Conservation (phyloP, 1,140 invertebrate genomes). For the Papilio glaucus region DNA sequence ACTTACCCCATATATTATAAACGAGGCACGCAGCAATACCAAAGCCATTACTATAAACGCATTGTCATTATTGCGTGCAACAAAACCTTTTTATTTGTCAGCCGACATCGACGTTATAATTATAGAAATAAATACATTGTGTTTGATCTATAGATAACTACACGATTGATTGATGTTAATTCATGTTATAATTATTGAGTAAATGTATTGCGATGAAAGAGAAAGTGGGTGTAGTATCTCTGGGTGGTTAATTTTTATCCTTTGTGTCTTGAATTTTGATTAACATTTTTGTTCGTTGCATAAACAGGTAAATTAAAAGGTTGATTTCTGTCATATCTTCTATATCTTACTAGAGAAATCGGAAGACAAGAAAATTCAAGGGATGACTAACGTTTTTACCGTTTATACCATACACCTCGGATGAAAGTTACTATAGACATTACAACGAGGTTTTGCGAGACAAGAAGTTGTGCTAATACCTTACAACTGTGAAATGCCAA, state of each 20-base stretch:
- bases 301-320: no score
- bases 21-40: slow-evolving; percentile 43
- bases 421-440: no score
- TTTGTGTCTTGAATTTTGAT: not conserved
- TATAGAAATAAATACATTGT: slow-evolving; percentile 47
- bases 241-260: not conserved
- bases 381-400: no score
- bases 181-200: slow-evolving; percentile 21
- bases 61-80: slow-evolving; percentile 57
- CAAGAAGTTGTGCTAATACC: no score
- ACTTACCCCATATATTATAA: slow-evolving; percentile 48
- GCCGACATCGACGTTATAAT: slow-evolving; percentile 45
- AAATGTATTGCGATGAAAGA: not conserved
- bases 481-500: no score
- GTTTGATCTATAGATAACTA: slow-evolving; percentile 39
- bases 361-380: no score
- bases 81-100: slow-evolving; percentile 49
- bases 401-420: no score
- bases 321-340: no score
- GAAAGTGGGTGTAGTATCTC: slow-evolving; percentile 8
- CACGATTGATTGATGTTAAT: slow-evolving; percentile 33
- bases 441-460: no score
- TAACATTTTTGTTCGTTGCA: no score
- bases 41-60: slow-evolving; percentile 54
- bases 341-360: no score